phyloP scores from a whole-genome alignment of 2,888 invertebrate species.

The Conchocele bisecta region DNA sequence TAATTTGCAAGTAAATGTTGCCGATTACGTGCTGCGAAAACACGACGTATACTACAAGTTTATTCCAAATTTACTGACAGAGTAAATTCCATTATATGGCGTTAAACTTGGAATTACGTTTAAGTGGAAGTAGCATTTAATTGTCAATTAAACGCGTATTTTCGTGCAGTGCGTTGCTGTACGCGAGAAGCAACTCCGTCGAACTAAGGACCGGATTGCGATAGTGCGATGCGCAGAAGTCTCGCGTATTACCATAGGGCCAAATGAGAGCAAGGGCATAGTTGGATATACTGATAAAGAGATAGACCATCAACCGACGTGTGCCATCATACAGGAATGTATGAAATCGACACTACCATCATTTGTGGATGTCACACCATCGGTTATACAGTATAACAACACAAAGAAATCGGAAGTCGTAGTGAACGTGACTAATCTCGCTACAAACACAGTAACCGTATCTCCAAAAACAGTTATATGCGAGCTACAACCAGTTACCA shows the following conservation, averaged over 20 bases:
- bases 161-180: too few relatives aligned
- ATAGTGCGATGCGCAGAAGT: neutral
- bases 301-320: neutral
- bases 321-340: neutral
- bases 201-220: neutral
- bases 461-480: constrained; percentile 4
- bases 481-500: constrained; percentile 5
- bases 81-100: too few relatives aligned
- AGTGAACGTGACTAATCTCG: neutral
- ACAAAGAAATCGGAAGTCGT: neutral
- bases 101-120: too few relatives aligned
- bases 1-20: too few relatives aligned
- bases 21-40: too few relatives aligned
- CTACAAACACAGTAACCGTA: constrained; percentile 7
- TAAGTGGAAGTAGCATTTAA: too few relatives aligned
- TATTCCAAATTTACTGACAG: too few relatives aligned
- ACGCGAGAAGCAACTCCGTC: too few relatives aligned
- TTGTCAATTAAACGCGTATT: too few relatives aligned
- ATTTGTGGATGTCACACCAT: neutral
- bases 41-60: too few relatives aligned
- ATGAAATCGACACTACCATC: neutral
- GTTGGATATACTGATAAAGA: neutral
- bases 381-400: neutral
- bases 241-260: neutral
- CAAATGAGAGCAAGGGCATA: neutral